Base-by-base conservation (phyloP, 2,888 invertebrate genomes). In the Mesorhabditis belari region DNA sequence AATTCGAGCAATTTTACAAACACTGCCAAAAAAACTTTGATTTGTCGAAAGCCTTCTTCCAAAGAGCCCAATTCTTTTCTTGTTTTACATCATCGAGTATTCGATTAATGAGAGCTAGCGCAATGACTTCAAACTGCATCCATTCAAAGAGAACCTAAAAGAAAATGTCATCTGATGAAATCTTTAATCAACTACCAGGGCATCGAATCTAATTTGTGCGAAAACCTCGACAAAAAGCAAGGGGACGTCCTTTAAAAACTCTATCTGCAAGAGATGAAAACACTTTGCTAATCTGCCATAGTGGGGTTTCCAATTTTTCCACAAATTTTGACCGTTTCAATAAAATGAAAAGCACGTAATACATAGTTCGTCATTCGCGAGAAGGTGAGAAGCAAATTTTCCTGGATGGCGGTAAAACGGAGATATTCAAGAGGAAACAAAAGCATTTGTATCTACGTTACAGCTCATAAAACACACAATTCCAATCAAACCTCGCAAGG, bases 61-160 rank as follows among this genome's bases (percentile, higher is more conserved):
- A 35, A 9, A 35, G n/a, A 35, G 44, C 44, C 44, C 44, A 35
- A 17, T 35, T 35, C 44, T 35, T n/a, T n/a, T 9, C 12, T n/a
- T 17, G 12, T 17, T 17, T 35, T n/a, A 35, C 12, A 9, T 60
- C 60, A 23, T 60, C 50, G n/a, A 60, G 21, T 25, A 55, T 54
- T 5, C 17, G 6, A 5, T 24, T 4, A 19, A 55, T 23, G 17
- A 60, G 55, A 21, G n/a, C 12, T 5, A 49, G 12, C 28, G 23
- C 26, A 21, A 55, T 28, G 3, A 49, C 19, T 49, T 60, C 60
- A 4, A 56, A 60, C 9, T 49, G 28, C 3, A 55, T 24, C 55
- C 55, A 56, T n/a, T 60, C 60, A 19, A 60, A 12, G 17, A 56
- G 5, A 19, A 44, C 26, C 60, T 60, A 50, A 53, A 59, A 17